A percentile compares a stretch with the other conserved stretches of the same genome.
Conservation (phyloP, 2,888 invertebrate species). For the Oscheius sp. region DNA sequence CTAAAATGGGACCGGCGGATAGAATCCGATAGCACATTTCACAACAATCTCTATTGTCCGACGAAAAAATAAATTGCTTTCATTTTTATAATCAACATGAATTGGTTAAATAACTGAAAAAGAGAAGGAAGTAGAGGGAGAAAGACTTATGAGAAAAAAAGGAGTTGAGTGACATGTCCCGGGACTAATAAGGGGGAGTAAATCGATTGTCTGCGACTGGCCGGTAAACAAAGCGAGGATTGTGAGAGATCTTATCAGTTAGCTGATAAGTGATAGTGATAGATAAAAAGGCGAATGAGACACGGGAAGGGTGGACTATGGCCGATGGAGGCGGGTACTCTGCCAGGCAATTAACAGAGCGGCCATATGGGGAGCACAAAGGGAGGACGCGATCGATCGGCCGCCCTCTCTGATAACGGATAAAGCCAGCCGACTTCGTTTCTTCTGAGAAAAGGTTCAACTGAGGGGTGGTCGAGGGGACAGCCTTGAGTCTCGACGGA, state of each 20-base stretch:
- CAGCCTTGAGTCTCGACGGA: constrained; percentile 25
- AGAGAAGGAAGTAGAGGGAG: no score
- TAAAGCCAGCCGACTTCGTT: constrained; percentile 3
- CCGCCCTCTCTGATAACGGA: constrained; percentile 17
- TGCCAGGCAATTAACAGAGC: constrained; percentile 24
- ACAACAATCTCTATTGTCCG: no score
- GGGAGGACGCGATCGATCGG: constrained; percentile 7
- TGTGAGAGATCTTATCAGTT: background rate
- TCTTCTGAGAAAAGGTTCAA: background rate
- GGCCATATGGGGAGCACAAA: constrained; percentile 27
- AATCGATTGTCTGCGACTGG: no score
- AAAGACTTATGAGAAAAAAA: no score
- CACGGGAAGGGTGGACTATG: constrained; percentile 2
- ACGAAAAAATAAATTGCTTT: no score
- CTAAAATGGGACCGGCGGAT: background rate
- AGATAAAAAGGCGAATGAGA: constrained; percentile 1
- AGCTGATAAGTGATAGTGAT: constrained; percentile 1
- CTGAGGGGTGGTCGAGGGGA: constrained; percentile 12
- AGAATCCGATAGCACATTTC: background rate
- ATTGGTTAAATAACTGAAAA: no score
- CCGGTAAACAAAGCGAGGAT: background rate
- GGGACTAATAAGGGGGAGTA: no score
- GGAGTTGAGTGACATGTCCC: no score
- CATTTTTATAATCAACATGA: no score
- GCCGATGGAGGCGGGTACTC: constrained; percentile 22